Conservation (phyloP, 2,888 invertebrate species). For the Hemaris fuciformis region DNA sequence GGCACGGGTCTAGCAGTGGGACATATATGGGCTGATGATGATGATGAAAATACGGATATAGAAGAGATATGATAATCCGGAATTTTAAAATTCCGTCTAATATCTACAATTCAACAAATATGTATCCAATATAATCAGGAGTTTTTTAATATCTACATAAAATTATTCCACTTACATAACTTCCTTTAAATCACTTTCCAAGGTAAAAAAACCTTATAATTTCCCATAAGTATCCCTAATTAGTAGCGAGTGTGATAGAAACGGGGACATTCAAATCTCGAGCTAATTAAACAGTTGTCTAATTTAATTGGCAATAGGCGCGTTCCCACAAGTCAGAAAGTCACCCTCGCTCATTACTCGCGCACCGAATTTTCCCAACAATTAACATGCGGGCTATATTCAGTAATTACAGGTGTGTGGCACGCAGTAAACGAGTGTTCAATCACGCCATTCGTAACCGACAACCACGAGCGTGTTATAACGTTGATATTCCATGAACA, state of each 20-base stretch:
- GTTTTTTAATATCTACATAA: too few species aligned
- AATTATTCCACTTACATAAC: constrained; percentile 38
- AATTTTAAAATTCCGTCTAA: too few species aligned
- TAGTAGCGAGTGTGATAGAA: constrained; percentile 45
- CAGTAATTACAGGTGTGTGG: constrained; percentile 62
- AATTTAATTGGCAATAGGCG: constrained; percentile 78
- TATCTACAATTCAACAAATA: too few species aligned
- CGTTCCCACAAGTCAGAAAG: constrained; percentile 75
- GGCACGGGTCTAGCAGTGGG: too few species aligned
- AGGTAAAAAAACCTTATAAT: constrained; percentile 48
- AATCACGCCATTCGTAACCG: constrained; percentile 47
- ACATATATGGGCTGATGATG: too few species aligned
- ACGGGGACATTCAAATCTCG: constrained; percentile 20
- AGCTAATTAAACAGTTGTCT: constrained; percentile 76
- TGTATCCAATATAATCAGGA: too few species aligned
- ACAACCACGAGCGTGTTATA: constrained; percentile 22
- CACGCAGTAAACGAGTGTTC: constrained; percentile 48
- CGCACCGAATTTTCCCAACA: constrained; percentile 68
- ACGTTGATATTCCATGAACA: constrained; percentile 7
- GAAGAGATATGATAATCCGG: too few species aligned
- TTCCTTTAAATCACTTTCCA: constrained; percentile 21
- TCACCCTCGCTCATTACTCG: constrained; percentile 65
- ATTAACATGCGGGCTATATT: constrained; percentile 61
- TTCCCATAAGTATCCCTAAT: constrained; percentile 58
- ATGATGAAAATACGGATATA: too few species aligned